A percentile compares a stretch with the other conserved stretches of the same genome.
phyloP scores from a whole-genome alignment of 2,888 invertebrate genomes.

The Watsonalla binaria region DNA sequence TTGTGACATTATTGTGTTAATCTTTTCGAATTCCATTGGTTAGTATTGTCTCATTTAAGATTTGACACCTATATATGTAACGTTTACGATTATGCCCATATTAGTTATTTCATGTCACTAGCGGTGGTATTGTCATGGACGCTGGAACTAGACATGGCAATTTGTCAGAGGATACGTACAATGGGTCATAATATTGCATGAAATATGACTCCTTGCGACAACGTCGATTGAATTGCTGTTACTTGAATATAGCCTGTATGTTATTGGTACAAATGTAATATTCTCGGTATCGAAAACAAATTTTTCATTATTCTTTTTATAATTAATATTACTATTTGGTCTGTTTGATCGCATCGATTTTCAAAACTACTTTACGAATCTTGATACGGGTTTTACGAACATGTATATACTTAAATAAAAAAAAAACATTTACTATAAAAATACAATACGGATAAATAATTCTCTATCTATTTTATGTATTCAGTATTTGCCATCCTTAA shows the following conservation, averaged over 20 bases:
- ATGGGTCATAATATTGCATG: conserved; percentile 49
- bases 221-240: conserved; percentile 25
- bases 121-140: conserved; percentile 33
- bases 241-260: conserved; percentile 18
- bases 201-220: conserved; percentile 48
- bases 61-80: not conserved
- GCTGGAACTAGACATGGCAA: conserved; percentile 33
- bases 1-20: not conserved
- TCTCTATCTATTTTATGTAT: too few relatives aligned
- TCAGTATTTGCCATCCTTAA: too few relatives aligned
- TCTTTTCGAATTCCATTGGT: not conserved
- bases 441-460: too few relatives aligned
- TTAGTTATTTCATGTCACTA: conserved; percentile 31
- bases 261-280: conserved; percentile 20
- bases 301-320: not conserved
- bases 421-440: too few relatives aligned
- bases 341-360: not conserved
- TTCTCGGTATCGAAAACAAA: conserved; percentile 7
- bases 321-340: not conserved
- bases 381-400: too few relatives aligned
- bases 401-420: too few relatives aligned
- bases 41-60: not conserved
- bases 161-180: conserved; percentile 56
- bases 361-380: too few relatives aligned
- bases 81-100: conserved; percentile 9